A percentile compares a stretch with the other conserved stretches of the same genome.
Conservation (phyloP, 2,113 vertebrate species). For the Heloderma charlesbogerti region DNA sequence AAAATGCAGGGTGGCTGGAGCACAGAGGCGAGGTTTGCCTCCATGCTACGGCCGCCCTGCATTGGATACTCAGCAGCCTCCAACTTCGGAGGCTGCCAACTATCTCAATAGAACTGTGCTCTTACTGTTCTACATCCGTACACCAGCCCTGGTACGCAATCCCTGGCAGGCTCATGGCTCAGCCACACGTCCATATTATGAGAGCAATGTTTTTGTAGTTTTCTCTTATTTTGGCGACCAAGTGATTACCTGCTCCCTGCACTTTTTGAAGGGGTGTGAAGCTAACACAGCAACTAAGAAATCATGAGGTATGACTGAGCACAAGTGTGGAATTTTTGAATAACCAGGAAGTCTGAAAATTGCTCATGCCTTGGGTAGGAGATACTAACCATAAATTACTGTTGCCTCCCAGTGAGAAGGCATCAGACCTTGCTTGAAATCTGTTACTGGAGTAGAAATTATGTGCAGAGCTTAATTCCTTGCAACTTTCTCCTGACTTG, state of each 20-base stretch:
- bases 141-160: not conserved
- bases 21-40: too few species aligned
- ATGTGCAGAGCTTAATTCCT: not conserved
- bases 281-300: not conserved
- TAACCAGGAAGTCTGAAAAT: not conserved
- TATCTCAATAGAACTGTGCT: too few species aligned
- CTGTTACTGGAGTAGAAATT: not conserved
- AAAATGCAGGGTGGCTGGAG: too few species aligned
- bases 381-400: not conserved
- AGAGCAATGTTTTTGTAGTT: not conserved
- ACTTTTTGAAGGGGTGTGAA: not conserved
- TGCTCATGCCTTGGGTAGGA: not conserved
- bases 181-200: not conserved
- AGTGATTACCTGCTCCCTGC: not conserved
- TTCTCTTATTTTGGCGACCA: not conserved
- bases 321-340: not conserved
- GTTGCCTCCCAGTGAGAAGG: not conserved
- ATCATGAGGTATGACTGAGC: not conserved
- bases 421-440: not conserved
- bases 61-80: too few species aligned
- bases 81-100: too few species aligned
- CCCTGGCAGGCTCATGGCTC: not conserved
- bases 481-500: not conserved
- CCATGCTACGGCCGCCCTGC: too few species aligned
- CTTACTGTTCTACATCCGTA: not conserved